phyloP scores from a whole-genome alignment of 2,797 vertebrate species.

The Danio jaintianensis region DNA sequence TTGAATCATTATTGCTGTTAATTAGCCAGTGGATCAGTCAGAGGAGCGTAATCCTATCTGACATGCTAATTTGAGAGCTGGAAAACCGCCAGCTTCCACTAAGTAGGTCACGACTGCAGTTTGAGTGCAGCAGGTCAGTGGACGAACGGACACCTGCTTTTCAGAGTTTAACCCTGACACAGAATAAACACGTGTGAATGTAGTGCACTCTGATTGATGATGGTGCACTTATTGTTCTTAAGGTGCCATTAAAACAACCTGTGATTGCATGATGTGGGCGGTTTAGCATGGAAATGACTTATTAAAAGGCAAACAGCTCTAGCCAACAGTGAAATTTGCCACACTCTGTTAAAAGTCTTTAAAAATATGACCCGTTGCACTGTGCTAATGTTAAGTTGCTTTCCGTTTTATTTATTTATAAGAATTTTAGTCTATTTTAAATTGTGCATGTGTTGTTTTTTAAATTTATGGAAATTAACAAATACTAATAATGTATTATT shows the following conservation, averaged over 20 bases:
- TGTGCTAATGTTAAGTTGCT: no score
- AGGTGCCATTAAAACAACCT: constrained; percentile 5
- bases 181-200: not conserved
- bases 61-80: constrained; percentile 54
- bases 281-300: constrained; percentile 36
- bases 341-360: not conserved
- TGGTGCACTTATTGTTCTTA: not conserved
- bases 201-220: not conserved
- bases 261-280: constrained; percentile 21
- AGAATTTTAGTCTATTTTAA: no score
- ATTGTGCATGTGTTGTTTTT: no score
- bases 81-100: constrained; percentile 41
- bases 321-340: not conserved
- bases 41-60: constrained; percentile 55
- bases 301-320: not conserved
- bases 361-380: no score
- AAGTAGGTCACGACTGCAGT: constrained; percentile 42
- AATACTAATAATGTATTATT: no score
- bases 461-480: no score
- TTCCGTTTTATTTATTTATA: no score
- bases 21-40: constrained; percentile 58
- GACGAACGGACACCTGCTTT: constrained; percentile 18
- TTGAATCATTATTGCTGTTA: constrained; percentile 59
- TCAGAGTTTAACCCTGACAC: not conserved
- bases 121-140: not conserved